Conservation (phyloP, 2,113 vertebrate species). For the Phocoena sinus region DNA sequence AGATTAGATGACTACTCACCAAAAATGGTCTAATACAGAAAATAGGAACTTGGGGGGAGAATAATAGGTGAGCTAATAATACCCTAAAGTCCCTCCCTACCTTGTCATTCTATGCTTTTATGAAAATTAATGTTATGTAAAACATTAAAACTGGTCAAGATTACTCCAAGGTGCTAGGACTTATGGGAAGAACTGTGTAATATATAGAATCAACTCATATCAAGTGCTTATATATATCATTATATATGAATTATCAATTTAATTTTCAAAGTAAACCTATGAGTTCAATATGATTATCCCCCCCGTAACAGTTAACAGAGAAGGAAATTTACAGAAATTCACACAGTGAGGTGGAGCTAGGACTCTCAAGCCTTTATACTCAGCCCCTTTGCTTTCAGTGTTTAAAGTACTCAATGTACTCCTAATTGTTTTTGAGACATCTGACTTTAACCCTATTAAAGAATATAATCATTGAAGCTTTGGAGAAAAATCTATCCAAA, state of each 20-base stretch:
- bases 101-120: background rate
- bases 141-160: background rate
- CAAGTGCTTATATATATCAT: background rate
- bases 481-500: conserved; percentile 18
- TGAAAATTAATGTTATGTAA: background rate
- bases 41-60: background rate
- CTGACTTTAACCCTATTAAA: conserved; percentile 40
- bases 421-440: conserved; percentile 6
- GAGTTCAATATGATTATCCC: background rate
- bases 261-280: background rate
- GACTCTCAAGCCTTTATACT: background rate
- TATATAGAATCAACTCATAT: background rate
- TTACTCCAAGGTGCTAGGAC: background rate
- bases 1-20: background rate
- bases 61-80: background rate
- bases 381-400: background rate
- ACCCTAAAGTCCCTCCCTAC: background rate
- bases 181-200: background rate
- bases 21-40: background rate
- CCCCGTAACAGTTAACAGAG: background rate
- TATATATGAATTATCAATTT: background rate
- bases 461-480: background rate
- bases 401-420: background rate
- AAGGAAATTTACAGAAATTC: background rate
- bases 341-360: background rate